These are phyloP conservation scores for Drosophila simulans DNA, from an alignment of 1,140 invertebrate genomes.

Conservation along the genomic window DNA sequence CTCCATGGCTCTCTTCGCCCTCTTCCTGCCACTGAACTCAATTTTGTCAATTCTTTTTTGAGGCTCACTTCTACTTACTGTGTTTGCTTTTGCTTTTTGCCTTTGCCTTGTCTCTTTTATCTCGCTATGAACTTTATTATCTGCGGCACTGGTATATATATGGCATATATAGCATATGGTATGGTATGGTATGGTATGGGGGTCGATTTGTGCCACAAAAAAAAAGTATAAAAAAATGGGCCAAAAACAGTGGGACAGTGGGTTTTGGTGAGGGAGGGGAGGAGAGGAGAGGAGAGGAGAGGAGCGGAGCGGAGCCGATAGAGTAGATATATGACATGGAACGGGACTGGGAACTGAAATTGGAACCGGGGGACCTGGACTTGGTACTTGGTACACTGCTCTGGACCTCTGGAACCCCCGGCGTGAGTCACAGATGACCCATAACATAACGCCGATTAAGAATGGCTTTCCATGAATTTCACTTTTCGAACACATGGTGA, in stretches of 20 bases:
- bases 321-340: not conserved
- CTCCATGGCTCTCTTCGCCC: not conserved
- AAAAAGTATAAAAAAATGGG: conserved; percentile 11
- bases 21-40: conserved; percentile 63
- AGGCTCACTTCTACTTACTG: conserved; percentile 55
- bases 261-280: not conserved
- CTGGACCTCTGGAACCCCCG: conserved; percentile 3
- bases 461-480: conserved; percentile 48
- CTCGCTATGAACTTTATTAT: conserved; percentile 62
- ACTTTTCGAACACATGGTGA: conserved; percentile 34
- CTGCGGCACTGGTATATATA: conserved; percentile 30
- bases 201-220: conserved; percentile 46
- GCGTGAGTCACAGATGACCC: conserved; percentile 28
- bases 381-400: not conserved
- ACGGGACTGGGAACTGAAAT: conserved; percentile 8
- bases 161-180: conserved; percentile 46
- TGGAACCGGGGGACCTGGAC: conserved; percentile 4
- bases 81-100: conserved; percentile 42
- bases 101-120: conserved; percentile 33
- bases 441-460: conserved; percentile 29
- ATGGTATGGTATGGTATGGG: not conserved
- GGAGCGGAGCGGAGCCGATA: too few species aligned
- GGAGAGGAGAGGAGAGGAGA: too few species aligned
- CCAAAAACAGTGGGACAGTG: not conserved
- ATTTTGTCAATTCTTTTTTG: conserved; percentile 79